These are phyloP conservation scores for Scophthalmus maximus DNA, from an alignment of 2,113 vertebrate species.

Conservation along the genomic window DNA sequence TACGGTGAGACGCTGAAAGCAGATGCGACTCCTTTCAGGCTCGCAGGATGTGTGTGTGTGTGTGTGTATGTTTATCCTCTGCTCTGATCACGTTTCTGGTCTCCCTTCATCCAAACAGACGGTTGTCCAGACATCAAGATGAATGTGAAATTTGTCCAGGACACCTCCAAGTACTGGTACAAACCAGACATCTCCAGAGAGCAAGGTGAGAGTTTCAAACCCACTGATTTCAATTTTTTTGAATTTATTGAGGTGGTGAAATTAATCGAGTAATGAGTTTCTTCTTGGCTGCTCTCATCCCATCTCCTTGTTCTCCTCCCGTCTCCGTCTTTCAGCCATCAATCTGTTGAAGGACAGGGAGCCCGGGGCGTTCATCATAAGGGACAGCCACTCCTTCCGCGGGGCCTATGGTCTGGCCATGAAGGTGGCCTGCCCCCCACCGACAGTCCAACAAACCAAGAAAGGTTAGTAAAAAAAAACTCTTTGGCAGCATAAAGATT, in stretches of 20 bases:
- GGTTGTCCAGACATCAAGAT: constrained; percentile 93
- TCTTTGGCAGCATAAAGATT: neutral
- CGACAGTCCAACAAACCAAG: constrained; percentile 91
- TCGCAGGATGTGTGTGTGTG: neutral
- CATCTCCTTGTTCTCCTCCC: neutral
- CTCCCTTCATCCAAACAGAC: constrained; percentile 79
- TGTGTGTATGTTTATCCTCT: too few relatives aligned
- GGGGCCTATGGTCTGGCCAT: constrained; percentile 96
- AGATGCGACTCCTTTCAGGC: neutral
- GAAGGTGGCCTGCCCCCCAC: constrained; percentile 97
- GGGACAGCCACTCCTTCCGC: constrained; percentile 97
- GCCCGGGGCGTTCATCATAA: constrained; percentile 94
- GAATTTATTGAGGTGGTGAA: too few relatives aligned
- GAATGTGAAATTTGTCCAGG: constrained; percentile 98
- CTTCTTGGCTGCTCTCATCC: neutral
- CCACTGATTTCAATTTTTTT: neutral
- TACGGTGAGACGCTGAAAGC: constrained; percentile 82
- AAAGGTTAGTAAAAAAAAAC: constrained; percentile 82
- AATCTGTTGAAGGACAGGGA: constrained; percentile 92
- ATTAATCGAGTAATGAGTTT: too few relatives aligned
- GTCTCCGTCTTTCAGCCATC: constrained; percentile 84
- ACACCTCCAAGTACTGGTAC: constrained; percentile 99
- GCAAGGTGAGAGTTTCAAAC: constrained; percentile 84
- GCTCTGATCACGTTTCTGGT: constrained; percentile 1
- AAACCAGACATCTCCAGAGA: constrained; percentile 97